Evolutionary conservation across 1,140 invertebrate species (phyloP).

Genomic region (Proctacanthus coquilletti): DNA sequence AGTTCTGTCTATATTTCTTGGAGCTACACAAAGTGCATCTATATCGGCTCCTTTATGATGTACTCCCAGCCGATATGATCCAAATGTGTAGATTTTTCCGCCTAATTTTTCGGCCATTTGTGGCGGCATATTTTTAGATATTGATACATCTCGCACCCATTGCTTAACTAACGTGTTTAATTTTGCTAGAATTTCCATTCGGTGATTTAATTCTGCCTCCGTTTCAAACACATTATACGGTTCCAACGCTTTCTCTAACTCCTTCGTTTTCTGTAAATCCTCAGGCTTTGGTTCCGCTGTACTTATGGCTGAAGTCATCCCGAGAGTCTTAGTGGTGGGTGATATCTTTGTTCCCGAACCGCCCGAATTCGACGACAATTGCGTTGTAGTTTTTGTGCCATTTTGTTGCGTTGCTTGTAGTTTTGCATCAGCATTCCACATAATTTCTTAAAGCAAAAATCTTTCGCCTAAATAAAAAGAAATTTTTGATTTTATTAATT

Average conservation of each 20-base stretch:
- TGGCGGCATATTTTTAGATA: constrained; percentile 77
- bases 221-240: constrained; percentile 88
- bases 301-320: constrained; percentile 90
- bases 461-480: no score
- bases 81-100: constrained; percentile 98
- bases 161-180: constrained; percentile 78
- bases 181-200: constrained; percentile 68
- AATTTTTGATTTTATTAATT: no score
- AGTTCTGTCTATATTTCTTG: constrained; percentile 78
- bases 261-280: constrained; percentile 68
- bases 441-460: no score
- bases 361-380: constrained; percentile 11
- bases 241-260: constrained; percentile 65
- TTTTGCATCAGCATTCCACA: constrained; percentile 25
- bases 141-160: constrained; percentile 82
- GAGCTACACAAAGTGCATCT: constrained; percentile 94
- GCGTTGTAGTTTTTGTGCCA: neutral
- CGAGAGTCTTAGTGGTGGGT: constrained; percentile 39
- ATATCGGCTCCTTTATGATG: constrained; percentile 98
- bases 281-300: constrained; percentile 69
- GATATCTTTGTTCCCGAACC: constrained; percentile 1
- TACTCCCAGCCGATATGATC: constrained; percentile 83
- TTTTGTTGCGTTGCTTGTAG: constrained; percentile 1
- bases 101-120: constrained; percentile 75
- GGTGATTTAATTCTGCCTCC: constrained; percentile 77